Base-by-base conservation (phyloP, 1,140 invertebrate genomes). In the Hermetia illucens region DNA sequence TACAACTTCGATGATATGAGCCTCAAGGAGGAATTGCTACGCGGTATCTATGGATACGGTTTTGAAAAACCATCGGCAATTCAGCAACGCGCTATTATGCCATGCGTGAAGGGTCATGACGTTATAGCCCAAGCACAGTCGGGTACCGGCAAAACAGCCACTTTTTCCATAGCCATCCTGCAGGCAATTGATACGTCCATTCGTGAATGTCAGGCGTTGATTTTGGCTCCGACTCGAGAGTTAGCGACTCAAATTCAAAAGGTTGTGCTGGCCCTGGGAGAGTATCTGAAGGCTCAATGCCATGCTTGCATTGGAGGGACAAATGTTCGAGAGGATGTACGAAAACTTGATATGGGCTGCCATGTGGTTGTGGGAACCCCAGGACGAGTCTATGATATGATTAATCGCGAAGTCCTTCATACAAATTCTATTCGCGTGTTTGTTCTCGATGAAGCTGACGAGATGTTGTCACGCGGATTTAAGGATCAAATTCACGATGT, bases 401-500 rank as follows among this genome's bases (percentile, higher is more conserved):
- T 98, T 45, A 85, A 77, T 45, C 77, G 94, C 47, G 74, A 86
- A 52, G 82, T 89, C 22, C 68, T 99, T 27, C 77, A 87, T 41
- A 77, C 89, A 52, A 71, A 75, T 58, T 70, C 73, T 47, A 98
- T 99, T 51, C 95, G 93, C 65, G 77, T 98, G 58, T 98, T 99
- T 62, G 93, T 99, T 4, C 74, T 99, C 43, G 96, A 99, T 67
- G 96, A 99, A 71, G 95, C 96, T 51, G 96, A 99, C 68, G 96
- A 99, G 70, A 98, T 99, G 94, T 81, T 99, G 58, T 97, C 93
- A 19, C 74, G 93, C 65, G 95, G 96, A 55, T 99, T 99, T 61
- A 98, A 98, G 64, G 95, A 99, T 66, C 95, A 98, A 67, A 98
- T 99, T 61, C 93, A 98, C 62, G 92, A 98, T 70, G 92, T 98